Conservation (phyloP, 2,113 vertebrate genomes). For the Thamnophis sirtalis region DNA sequence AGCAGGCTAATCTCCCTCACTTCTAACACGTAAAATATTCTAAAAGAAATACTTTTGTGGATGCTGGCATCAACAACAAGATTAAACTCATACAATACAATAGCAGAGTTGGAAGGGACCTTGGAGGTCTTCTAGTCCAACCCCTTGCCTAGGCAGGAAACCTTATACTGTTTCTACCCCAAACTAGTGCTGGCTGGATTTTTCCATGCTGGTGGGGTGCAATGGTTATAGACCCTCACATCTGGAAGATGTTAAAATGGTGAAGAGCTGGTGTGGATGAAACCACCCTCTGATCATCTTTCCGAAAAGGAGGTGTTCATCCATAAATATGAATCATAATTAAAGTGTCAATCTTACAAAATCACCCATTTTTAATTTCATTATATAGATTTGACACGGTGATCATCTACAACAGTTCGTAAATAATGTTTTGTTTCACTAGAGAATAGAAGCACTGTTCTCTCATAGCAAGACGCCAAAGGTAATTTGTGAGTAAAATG, state of each 20-base stretch:
- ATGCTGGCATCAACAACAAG: neutral
- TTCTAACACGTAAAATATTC: neutral
- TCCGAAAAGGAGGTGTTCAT: neutral
- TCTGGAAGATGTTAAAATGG: neutral
- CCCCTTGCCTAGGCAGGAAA: too few relatives aligned
- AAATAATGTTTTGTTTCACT: neutral
- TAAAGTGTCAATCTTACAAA: neutral
- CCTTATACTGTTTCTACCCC: neutral
- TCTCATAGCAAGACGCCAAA: neutral
- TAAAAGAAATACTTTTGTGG: neutral
- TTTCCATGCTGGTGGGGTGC: neutral
- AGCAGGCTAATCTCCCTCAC: neutral
- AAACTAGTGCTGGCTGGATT: neutral
- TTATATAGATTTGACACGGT: neutral
- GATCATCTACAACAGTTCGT: neutral
- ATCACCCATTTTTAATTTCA: neutral
- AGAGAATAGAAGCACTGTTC: neutral
- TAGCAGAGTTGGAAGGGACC: too few relatives aligned
- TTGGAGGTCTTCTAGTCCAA: too few relatives aligned
- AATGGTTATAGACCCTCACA: neutral
- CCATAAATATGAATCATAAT: neutral
- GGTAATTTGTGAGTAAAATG: conserved; percentile 6
- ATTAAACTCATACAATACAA: neutral
- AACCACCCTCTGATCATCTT: neutral
- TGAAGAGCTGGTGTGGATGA: neutral